Conservation (phyloP, 2,113 vertebrate species). For the Arenaria interpres region DNA sequence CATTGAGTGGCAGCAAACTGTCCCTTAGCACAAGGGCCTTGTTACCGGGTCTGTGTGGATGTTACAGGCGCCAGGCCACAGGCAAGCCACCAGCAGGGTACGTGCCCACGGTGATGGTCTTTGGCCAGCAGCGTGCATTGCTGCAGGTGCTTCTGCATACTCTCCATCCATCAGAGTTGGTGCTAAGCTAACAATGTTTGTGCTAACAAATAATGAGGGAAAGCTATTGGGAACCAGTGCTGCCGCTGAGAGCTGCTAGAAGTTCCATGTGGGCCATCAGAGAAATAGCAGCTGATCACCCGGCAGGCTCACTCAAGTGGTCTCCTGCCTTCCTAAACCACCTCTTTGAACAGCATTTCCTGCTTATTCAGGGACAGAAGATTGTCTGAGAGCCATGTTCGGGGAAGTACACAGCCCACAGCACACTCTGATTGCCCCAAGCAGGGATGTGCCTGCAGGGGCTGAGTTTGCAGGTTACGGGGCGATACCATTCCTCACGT, state of each 20-base stretch:
- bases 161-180: not conserved
- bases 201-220: not conserved
- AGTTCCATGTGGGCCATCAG: fast-evolving
- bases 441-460: not conserved
- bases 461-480: not conserved
- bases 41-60: not conserved
- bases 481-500: fast-evolving
- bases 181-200: too few relatives aligned
- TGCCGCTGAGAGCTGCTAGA: fast-evolving
- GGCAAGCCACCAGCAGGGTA: not conserved
- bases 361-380: not conserved
- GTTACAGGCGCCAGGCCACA: not conserved
- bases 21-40: not conserved
- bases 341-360: not conserved
- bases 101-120: not conserved
- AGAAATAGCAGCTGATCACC: not conserved
- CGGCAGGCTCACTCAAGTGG: not conserved
- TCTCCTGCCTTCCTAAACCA: not conserved
- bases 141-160: fast-evolving
- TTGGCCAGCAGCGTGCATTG: not conserved
- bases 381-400: not conserved
- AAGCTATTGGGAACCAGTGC: not conserved
- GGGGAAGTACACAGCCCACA: fast-evolving
- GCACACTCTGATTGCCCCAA: not conserved
- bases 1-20: not conserved